A percentile compares a stretch with the other conserved stretches of the same genome.
Evolutionary conservation across 2,797 vertebrate species (phyloP).

Genomic region (Hephaestus fuliginosus): DNA sequence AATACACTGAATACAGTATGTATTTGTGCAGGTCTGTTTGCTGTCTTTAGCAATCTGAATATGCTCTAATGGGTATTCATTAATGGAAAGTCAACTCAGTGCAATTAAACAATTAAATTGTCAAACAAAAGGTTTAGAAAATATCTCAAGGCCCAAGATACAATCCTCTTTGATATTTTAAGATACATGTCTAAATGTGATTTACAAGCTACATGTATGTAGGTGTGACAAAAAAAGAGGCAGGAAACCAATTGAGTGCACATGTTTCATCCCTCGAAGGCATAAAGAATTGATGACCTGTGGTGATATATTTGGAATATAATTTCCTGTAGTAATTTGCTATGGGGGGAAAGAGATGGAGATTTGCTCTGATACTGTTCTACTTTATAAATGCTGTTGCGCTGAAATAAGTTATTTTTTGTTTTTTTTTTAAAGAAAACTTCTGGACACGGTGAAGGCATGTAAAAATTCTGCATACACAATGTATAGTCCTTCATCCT

Average conservation of each 20-base stretch:
- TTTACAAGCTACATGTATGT: constrained; percentile 38
- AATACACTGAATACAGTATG: not conserved
- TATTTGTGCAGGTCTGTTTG: constrained; percentile 15
- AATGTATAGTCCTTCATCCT: constrained; percentile 34
- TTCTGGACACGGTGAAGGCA: not conserved
- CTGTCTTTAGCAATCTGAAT: not conserved
- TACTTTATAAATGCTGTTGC: constrained; percentile 54
- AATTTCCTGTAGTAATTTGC: constrained; percentile 79
- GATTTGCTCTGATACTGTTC: constrained; percentile 35
- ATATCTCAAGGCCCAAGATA: not conserved
- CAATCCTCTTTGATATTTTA: constrained; percentile 21
- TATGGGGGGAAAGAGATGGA: constrained; percentile 14
- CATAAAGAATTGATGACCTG: constrained; percentile 79
- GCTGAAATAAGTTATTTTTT: constrained; percentile 38
- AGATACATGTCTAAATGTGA: constrained; percentile 7
- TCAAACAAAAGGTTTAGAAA: not conserved
- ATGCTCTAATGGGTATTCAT: not conserved
- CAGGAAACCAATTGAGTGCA: constrained; percentile 57
- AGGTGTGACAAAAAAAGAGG: constrained; percentile 42
- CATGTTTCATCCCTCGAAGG: constrained; percentile 63
- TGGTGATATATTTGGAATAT: constrained; percentile 81
- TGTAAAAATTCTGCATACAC: constrained; percentile 16
- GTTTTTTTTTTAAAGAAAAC: too few relatives aligned
- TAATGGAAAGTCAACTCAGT: not conserved
- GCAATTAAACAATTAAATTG: not conserved